Conservation (phyloP, 2,797 vertebrate species). For the Poecilia velifera region DNA sequence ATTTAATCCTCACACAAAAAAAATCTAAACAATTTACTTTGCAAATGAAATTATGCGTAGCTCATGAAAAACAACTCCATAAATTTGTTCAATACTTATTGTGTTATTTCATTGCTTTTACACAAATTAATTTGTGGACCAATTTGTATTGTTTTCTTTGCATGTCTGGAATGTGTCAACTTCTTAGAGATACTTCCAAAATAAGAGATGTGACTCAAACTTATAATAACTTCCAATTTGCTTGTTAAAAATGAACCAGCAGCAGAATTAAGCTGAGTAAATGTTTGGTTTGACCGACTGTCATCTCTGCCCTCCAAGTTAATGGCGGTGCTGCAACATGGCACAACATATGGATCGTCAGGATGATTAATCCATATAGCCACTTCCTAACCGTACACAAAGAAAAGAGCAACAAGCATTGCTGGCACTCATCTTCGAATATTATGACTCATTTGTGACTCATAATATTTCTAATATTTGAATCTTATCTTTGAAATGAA, state of each 20-base stretch:
- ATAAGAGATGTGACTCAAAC: background rate
- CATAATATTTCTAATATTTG: constrained; percentile 16
- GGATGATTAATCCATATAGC: constrained; percentile 7
- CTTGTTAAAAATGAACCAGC: background rate
- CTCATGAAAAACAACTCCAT: background rate
- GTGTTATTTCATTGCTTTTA: background rate
- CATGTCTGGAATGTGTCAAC: background rate
- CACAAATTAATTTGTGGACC: background rate
- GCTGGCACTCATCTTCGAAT: constrained; percentile 17
- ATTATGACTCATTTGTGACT: constrained; percentile 28
- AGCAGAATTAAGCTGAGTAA: background rate
- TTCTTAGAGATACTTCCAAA: background rate
- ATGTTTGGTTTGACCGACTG: constrained; percentile 3
- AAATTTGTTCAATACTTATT: background rate
- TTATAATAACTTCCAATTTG: background rate
- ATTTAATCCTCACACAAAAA: background rate
- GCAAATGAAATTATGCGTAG: background rate
- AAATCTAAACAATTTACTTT: background rate
- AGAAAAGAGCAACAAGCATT: constrained; percentile 11
- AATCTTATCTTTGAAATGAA: background rate
- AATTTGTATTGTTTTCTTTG: background rate
- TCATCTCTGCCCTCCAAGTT: background rate
- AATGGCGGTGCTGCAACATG: background rate
- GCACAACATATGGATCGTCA: constrained; percentile 22
- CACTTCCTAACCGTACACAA: constrained; percentile 5